Evolutionary conservation across 2,113 vertebrate species (phyloP).

Genomic region (Cololabis saira): DNA sequence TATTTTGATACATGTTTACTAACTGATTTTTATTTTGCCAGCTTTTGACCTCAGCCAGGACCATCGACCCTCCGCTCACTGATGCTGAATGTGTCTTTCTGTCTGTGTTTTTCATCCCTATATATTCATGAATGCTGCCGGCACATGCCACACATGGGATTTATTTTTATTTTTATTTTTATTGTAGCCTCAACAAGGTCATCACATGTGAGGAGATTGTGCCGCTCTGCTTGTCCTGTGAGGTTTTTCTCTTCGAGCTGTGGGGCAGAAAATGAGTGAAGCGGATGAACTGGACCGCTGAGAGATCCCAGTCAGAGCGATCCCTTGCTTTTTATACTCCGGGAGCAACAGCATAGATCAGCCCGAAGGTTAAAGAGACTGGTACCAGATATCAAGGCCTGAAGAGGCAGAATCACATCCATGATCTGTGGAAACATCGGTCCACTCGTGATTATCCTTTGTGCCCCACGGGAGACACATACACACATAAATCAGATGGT

Average conservation of each 20-base stretch:
- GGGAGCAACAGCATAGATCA: slow-evolving; percentile 25
- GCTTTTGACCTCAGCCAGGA: background rate
- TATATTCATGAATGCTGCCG: slow-evolving; percentile 1
- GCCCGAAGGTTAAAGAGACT: slow-evolving; percentile 39
- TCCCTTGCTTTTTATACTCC: slow-evolving; percentile 2
- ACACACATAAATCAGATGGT: background rate
- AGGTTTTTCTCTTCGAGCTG: slow-evolving; percentile 4
- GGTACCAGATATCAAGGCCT: slow-evolving; percentile 25
- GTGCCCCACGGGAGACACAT: slow-evolving; percentile 13
- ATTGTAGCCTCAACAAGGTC: slow-evolving; percentile 32
- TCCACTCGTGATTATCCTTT: slow-evolving; percentile 30
- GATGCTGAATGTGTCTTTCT: slow-evolving; percentile 6
- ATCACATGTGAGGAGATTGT: slow-evolving; percentile 9
- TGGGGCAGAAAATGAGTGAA: background rate
- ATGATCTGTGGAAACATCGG: slow-evolving; percentile 21
- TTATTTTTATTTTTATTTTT: background rate
- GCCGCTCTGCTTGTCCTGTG: slow-evolving; percentile 9
- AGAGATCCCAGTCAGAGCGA: slow-evolving; percentile 14
- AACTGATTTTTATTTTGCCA: too few species aligned
- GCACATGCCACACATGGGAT: background rate
- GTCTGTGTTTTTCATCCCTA: background rate
- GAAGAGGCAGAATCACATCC: slow-evolving; percentile 19
- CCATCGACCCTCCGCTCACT: slow-evolving; percentile 1
- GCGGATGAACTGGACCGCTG: background rate
- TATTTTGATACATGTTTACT: too few species aligned